Percentiles rank a stretch among this genome's conserved stretches.
phyloP scores from a whole-genome alignment of 2,113 vertebrate genomes.

The Grantiella picta region DNA sequence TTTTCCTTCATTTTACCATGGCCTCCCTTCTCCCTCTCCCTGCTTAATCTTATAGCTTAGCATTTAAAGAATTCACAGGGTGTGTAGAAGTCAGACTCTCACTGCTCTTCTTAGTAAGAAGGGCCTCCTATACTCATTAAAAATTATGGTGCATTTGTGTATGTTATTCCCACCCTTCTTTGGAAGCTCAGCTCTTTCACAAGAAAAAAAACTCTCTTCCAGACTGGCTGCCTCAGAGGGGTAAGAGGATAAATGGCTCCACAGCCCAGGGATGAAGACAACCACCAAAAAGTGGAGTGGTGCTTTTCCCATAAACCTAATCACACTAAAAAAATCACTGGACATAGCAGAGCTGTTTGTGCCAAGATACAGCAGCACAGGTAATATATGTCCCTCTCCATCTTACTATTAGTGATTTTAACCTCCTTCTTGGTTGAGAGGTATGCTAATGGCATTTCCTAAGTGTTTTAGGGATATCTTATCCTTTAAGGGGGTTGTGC shows the following conservation, averaged over 20 bases:
- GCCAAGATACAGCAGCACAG: neutral
- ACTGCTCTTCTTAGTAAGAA: neutral
- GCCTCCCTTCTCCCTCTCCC: neutral
- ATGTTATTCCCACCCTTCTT: neutral
- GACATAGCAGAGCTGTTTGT: neutral
- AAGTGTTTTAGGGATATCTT: neutral
- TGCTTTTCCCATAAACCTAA: neutral
- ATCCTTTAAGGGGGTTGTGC: neutral
- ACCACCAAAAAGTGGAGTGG: neutral
- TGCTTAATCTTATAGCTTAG: neutral
- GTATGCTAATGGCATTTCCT: neutral
- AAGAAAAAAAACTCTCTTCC: neutral
- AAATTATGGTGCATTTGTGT: accelerated
- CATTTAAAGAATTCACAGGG: neutral
- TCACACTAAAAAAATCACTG: neutral
- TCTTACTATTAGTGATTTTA: neutral
- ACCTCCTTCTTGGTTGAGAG: neutral
- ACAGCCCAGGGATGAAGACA: neutral
- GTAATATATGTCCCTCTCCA: neutral
- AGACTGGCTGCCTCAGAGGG: neutral
- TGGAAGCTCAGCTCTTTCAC: neutral
- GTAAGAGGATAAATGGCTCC: neutral
- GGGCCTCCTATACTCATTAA: neutral
- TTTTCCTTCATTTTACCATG: neutral
- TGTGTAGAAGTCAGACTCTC: neutral